Conservation (phyloP, 1,140 invertebrate species). For the Holotrichia oblita region DNA sequence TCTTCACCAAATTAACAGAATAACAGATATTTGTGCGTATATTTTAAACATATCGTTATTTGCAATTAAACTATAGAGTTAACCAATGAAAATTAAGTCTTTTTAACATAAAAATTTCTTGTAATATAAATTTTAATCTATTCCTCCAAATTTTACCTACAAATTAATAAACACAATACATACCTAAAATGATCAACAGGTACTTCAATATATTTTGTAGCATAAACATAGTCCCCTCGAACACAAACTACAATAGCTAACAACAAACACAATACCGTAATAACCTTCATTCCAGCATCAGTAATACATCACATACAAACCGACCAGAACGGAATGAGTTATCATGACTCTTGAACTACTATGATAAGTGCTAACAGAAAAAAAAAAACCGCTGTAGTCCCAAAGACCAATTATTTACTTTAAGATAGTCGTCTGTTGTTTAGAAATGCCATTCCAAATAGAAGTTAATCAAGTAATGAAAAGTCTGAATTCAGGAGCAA, state of each 20-base stretch:
- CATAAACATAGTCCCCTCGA: conserved; percentile 58
- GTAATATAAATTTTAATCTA: too few species aligned
- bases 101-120: too few species aligned
- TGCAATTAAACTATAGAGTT: too few species aligned
- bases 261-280: neutral
- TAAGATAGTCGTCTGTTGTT: neutral
- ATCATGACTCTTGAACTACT: conserved; percentile 36
- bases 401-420: neutral
- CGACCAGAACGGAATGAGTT: neutral
- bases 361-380: neutral
- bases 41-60: too few species aligned
- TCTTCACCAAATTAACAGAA: too few species aligned
- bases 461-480: neutral
- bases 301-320: neutral
- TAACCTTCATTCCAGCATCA: neutral
- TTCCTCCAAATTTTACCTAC: too few species aligned
- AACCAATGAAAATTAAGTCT: too few species aligned
- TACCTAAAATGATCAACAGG: conserved; percentile 69
- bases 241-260: neutral
- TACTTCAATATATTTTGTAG: conserved; percentile 67
- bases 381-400: neutral
- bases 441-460: neutral
- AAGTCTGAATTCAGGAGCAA: neutral
- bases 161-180: neutral
- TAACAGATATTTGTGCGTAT: too few species aligned